phyloP scores from a whole-genome alignment of 2,797 vertebrate genomes.

The Harpagifer antarcticus region DNA sequence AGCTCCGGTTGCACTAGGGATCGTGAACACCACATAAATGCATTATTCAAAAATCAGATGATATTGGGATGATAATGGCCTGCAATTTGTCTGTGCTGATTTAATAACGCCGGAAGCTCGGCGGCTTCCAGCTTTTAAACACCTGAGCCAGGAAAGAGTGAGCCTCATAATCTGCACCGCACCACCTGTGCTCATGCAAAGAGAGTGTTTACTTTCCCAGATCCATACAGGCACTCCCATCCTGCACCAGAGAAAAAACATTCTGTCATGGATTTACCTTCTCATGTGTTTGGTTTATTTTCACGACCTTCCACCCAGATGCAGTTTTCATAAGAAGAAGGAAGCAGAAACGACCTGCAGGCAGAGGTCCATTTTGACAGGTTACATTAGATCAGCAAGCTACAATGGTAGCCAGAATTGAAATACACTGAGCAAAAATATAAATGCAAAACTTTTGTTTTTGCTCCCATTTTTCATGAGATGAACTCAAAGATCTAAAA shows the following conservation, averaged over 20 bases:
- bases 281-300: constrained; percentile 16
- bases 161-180: constrained; percentile 43
- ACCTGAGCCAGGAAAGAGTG: constrained; percentile 51
- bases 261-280: constrained; percentile 21
- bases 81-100: constrained; percentile 45
- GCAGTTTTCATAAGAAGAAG: not conserved
- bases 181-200: constrained; percentile 56
- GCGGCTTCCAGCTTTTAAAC: constrained; percentile 36
- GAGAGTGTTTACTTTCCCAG: constrained; percentile 49
- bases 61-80: constrained; percentile 55
- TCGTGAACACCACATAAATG: constrained; percentile 9
- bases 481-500: too few relatives aligned
- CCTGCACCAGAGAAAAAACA: constrained; percentile 41
- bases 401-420: not conserved
- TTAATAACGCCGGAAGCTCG: constrained; percentile 51
- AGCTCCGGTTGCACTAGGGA: constrained; percentile 9
- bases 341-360: constrained; percentile 24
- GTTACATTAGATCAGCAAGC: constrained; percentile 19
- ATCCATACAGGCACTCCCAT: constrained; percentile 15
- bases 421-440: too few relatives aligned
- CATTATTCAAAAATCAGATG: constrained; percentile 65
- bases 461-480: too few relatives aligned
- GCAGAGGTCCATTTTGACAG: not conserved
- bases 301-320: not conserved
- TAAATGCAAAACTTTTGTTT: too few relatives aligned